phyloP scores from a whole-genome alignment of 2,888 invertebrate genomes.

The Hecatera dysodea region DNA sequence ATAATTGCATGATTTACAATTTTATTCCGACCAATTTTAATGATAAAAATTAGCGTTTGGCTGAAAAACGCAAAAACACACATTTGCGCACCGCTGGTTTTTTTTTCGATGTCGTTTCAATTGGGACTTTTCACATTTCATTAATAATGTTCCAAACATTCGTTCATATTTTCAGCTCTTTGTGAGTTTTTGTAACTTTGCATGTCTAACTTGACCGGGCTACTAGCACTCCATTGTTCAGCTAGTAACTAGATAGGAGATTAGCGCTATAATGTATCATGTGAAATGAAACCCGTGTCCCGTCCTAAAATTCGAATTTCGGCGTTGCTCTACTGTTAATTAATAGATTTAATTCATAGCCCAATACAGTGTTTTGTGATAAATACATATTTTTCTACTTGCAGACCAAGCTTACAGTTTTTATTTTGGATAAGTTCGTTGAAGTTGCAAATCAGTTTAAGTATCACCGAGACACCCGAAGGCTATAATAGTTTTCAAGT shows the following conservation, averaged over 20 bases:
- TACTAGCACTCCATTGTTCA: neutral
- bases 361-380: neutral
- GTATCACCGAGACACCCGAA: slow-evolving; percentile 19
- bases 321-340: neutral
- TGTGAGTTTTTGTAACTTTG: no score
- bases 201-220: no score
- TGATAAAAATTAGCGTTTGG: no score
- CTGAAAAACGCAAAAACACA: no score
- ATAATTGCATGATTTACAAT: no score
- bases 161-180: no score
- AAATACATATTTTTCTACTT: neutral
- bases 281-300: slow-evolving; percentile 27
- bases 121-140: no score
- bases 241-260: neutral
- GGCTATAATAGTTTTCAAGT: slow-evolving; percentile 36
- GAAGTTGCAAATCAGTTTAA: slow-evolving; percentile 51
- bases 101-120: no score
- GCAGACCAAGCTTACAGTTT: neutral
- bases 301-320: neutral
- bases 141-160: no score
- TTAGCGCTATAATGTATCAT: neutral
- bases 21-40: no score
- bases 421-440: slow-evolving; percentile 29
- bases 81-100: no score
- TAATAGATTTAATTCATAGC: slow-evolving; percentile 5